Evolutionary conservation across 1,140 invertebrate genomes (phyloP), one percentile per base, ranked within the genome.

Genomic region (Acromyrmex heyeri): DNA sequence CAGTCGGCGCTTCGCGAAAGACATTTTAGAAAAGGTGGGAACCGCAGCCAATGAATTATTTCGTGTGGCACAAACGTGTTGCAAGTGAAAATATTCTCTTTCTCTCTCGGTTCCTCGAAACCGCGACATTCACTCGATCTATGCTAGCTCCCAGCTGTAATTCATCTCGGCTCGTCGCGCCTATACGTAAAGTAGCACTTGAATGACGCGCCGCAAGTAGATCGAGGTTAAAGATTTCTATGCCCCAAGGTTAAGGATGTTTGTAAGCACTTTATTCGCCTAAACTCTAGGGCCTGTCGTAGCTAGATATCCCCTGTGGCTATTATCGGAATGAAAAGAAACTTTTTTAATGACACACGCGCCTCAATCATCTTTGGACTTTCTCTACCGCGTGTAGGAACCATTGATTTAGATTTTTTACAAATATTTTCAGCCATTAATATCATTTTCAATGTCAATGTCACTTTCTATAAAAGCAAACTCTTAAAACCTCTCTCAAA

Each of bases 161-260:
- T 87, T 73, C 38, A 61, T 72, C 69, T 73, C 27, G 27, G 79
- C 53, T 30, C 44, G 86, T 85, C 82, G 86, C 82, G 57, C 72
- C 72, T 87, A 85, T 89, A 86, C 88, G 62, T 72, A 64, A 89
- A 86, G 88, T 90, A 76, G 87, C 85, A 89, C 88, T 89, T 77
- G 81, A 89, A 89, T 67, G 88, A 90, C 65, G 85, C 85, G 30
- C 72, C 30, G 87, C 88, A 90, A 90, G 88, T 90, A 90, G 88
- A 90, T 90, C 88, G 87, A 90, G 88, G 88, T 90, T 90, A 90
- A 89, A 89, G 88, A 90, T 90, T 90, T 90, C 88, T 90, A 90
- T 90, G 88, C 88, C 85, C 27, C 87, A 89, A 90, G 88, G 88
- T 90, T 90, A 77, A 90, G 85, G 77, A 90, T 90, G 69, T 90